Evolutionary conservation across 2,888 invertebrate genomes (phyloP).

Genomic region (Morinoia aosen): DNA sequence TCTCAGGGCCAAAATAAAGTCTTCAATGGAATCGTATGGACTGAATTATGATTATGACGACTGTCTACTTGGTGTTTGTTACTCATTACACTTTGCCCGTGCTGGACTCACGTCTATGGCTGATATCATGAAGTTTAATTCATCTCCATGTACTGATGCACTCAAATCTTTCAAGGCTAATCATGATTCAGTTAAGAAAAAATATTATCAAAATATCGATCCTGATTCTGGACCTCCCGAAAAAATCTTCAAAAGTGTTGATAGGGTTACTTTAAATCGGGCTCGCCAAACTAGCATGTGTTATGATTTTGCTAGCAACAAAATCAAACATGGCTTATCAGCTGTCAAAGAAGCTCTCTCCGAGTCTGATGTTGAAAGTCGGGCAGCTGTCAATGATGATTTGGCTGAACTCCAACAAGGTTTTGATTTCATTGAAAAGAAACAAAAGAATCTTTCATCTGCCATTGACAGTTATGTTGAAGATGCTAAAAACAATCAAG

Average conservation of each 20-base stretch:
- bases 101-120: background rate
- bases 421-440: slow-evolving; percentile 12
- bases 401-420: background rate
- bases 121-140: slow-evolving; percentile 2
- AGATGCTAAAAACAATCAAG: background rate
- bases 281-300: background rate
- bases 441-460: background rate
- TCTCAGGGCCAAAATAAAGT: slow-evolving; percentile 55
- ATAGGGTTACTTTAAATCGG: background rate
- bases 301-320: background rate
- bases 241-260: background rate
- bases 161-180: background rate
- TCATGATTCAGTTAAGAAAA: background rate
- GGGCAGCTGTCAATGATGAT: background rate
- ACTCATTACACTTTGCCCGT: slow-evolving; percentile 58
- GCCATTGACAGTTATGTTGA: background rate
- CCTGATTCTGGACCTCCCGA: background rate
- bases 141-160: background rate
- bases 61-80: slow-evolving; percentile 60
- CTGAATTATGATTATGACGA: slow-evolving; percentile 57
- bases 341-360: background rate
- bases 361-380: background rate
- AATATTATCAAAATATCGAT: background rate
- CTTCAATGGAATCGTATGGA: slow-evolving; percentile 46
- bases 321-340: background rate